Percentiles rank a stretch among this genome's conserved stretches.
Conservation (phyloP, 2,113 vertebrate genomes). For the Semnornis frantzii region DNA sequence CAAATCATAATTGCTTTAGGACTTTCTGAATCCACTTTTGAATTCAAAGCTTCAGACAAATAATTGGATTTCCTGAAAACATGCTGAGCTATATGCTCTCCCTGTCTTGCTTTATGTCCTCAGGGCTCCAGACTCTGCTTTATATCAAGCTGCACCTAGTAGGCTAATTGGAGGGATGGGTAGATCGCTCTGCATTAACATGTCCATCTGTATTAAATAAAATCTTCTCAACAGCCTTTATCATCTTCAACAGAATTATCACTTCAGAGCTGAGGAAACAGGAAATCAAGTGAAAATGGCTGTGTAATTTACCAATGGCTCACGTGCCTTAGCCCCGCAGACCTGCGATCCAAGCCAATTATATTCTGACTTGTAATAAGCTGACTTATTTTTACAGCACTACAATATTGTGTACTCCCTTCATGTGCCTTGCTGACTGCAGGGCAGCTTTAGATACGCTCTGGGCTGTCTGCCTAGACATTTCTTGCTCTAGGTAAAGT, state of each 20-base stretch:
- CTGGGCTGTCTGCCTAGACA: conserved; percentile 71
- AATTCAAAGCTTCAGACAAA: conserved; percentile 86
- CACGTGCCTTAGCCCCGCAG: neutral
- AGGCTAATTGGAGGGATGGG: conserved; percentile 71
- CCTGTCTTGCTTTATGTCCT: conserved; percentile 81
- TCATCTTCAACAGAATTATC: conserved; percentile 64
- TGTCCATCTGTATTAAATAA: conserved; percentile 73
- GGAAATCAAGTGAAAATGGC: conserved; percentile 57
- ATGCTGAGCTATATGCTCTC: conserved; percentile 86
- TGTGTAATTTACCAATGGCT: conserved; percentile 44
- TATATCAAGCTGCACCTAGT: conserved; percentile 74
- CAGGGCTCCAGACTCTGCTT: conserved; percentile 73
- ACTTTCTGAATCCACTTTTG: conserved; percentile 82
- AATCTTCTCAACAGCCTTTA: conserved; percentile 57
- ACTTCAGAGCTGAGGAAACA: conserved; percentile 58
- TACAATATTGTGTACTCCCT: conserved; percentile 67
- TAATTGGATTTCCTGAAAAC: conserved; percentile 88
- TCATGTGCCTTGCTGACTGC: conserved; percentile 68
- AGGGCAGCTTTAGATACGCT: conserved; percentile 70
- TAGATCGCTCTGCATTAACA: conserved; percentile 72
- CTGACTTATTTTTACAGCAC: conserved; percentile 68
- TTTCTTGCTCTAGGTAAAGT: conserved; percentile 77
- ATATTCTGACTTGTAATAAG: conserved; percentile 13
- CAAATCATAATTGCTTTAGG: conserved; percentile 85
- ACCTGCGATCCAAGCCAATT: conserved; percentile 70